Evolutionary conservation across 2,797 vertebrate species (phyloP).

Genomic region (Phoxinus dragarum): DNA sequence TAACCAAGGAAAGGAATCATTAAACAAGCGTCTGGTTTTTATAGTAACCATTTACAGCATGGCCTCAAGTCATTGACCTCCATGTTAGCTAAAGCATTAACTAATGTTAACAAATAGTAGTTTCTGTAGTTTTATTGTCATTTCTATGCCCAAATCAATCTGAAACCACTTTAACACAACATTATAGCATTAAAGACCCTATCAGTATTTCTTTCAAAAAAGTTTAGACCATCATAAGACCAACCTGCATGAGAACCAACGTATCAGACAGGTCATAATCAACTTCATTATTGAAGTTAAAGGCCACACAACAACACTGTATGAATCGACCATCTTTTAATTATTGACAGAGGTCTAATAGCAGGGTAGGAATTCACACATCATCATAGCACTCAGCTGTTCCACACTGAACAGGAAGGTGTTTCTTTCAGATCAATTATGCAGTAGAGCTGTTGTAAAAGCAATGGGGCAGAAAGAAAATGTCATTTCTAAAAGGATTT

Average conservation of each 20-base stretch:
- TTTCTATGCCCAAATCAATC: background rate
- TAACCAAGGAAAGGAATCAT: background rate
- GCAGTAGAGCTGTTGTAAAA: constrained; percentile 77
- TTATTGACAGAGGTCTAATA: constrained; percentile 84
- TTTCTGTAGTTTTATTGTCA: background rate
- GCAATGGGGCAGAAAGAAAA: constrained; percentile 66
- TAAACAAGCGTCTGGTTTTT: background rate
- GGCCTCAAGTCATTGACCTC: background rate
- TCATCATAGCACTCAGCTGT: constrained; percentile 75
- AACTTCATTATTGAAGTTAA: background rate
- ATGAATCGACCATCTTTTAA: constrained; percentile 84
- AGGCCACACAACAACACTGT: constrained; percentile 68
- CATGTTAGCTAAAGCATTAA: background rate
- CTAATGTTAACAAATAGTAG: background rate
- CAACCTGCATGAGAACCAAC: background rate
- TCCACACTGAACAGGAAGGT: constrained; percentile 76
- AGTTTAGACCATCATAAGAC: too few relatives aligned
- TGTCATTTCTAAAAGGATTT: constrained; percentile 57
- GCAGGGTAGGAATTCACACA: constrained; percentile 86
- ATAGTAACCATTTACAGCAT: background rate
- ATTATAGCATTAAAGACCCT: too few relatives aligned
- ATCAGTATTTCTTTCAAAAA: background rate
- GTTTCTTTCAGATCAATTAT: constrained; percentile 85
- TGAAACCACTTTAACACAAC: background rate
- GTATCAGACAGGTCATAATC: background rate